Evolutionary conservation across 2,888 invertebrate genomes (phyloP).

Genomic region (Cyclophora punctaria): DNA sequence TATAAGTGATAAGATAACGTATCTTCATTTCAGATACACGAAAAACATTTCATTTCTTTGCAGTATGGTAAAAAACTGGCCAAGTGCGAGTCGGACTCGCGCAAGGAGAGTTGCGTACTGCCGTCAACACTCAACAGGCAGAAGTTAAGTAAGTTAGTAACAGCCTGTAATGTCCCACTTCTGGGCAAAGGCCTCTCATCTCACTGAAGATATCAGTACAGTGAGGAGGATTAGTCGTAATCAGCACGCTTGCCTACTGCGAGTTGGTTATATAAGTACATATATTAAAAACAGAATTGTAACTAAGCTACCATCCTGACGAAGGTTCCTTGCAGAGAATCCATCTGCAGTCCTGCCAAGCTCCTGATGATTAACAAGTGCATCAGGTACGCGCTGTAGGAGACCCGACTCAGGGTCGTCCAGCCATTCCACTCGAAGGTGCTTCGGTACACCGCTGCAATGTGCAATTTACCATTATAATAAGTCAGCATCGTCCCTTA

Average conservation of each 20-base stretch:
- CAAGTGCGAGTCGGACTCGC: too few relatives aligned
- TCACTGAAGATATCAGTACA: too few relatives aligned
- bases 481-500: too few relatives aligned
- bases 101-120: neutral
- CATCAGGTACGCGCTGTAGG: slow-evolving; percentile 22
- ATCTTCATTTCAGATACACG: too few relatives aligned
- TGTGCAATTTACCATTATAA: neutral
- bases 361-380: slow-evolving; percentile 12
- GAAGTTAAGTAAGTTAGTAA: neutral
- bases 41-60: neutral
- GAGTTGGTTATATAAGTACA: neutral
- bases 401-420: slow-evolving; percentile 16
- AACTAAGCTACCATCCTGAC: slow-evolving; percentile 6
- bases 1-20: too few relatives aligned
- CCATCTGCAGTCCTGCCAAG: neutral
- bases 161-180: too few relatives aligned
- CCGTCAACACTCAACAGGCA: neutral
- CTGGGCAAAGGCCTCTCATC: too few relatives aligned
- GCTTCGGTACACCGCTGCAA: slow-evolving; percentile 25
- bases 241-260: too few relatives aligned
- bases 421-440: slow-evolving; percentile 31
- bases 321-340: neutral
- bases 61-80: neutral
- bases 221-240: too few relatives aligned
- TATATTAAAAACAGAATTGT: neutral